Percentiles rank a stretch among this genome's conserved stretches.
These are phyloP conservation scores for Erpetoichthys calabaricus DNA, from an alignment of 2,797 vertebrate species.

Conservation along the genomic window DNA sequence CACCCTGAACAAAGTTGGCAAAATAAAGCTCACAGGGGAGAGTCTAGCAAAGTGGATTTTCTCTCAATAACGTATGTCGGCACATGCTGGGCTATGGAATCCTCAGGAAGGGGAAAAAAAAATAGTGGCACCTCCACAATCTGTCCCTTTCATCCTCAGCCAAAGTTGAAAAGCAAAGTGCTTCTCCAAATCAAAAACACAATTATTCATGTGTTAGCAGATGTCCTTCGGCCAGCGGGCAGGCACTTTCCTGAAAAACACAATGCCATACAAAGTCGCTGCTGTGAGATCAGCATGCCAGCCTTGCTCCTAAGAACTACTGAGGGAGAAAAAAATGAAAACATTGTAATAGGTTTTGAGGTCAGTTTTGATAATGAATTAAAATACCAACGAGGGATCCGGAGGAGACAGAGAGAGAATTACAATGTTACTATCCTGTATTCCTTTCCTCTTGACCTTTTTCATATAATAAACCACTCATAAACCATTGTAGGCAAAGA, in stretches of 20 bases:
- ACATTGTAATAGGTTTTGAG: not conserved
- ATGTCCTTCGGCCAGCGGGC: constrained; percentile 39
- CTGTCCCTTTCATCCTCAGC: constrained; percentile 58
- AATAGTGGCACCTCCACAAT: constrained; percentile 40
- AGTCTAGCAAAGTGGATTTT: constrained; percentile 28
- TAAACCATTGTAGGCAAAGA: too few relatives aligned
- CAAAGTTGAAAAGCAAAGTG: constrained; percentile 36
- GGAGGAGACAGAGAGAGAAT: constrained; percentile 14
- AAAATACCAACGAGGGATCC: constrained; percentile 34
- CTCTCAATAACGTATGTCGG: constrained; percentile 44
- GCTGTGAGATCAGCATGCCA: constrained; percentile 25
- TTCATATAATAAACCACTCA: too few relatives aligned
- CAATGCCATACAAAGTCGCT: constrained; percentile 33
- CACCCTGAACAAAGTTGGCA: constrained; percentile 36
- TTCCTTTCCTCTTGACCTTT: too few relatives aligned
- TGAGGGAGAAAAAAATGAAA: not conserved
- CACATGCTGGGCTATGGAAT: constrained; percentile 37
- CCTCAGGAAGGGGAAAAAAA: constrained; percentile 31
- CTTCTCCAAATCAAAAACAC: constrained; percentile 54
- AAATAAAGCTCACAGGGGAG: constrained; percentile 38
- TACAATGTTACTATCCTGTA: too few relatives aligned
- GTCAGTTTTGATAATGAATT: constrained; percentile 22
- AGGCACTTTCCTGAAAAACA: constrained; percentile 23
- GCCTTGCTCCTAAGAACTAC: not conserved
- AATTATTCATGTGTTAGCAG: constrained; percentile 60